These are phyloP conservation scores for Sinonovacula constricta DNA, from an alignment of 1,140 invertebrate species.

Conservation along the genomic window DNA sequence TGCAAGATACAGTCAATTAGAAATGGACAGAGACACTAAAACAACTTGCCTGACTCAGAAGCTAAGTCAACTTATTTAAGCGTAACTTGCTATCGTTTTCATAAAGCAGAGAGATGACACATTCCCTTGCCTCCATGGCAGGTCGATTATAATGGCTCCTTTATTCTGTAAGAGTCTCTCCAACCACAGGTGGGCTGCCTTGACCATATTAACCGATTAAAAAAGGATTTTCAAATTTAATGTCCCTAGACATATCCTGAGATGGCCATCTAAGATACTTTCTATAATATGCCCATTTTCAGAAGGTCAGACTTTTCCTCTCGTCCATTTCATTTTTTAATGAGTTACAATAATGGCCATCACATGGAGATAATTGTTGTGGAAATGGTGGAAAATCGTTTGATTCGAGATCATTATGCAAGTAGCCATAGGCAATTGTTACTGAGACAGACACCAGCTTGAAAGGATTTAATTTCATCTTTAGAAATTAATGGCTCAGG, in stretches of 20 bases:
- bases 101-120: no score
- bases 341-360: conserved; percentile 35
- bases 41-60: no score
- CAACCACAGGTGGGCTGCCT: neutral
- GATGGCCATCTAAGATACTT: conserved; percentile 50
- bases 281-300: conserved; percentile 48
- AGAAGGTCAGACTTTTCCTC: conserved; percentile 12
- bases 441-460: neutral
- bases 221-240: conserved; percentile 46
- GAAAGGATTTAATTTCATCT: conserved; percentile 54
- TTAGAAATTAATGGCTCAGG: conserved; percentile 49
- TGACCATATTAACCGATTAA: conserved; percentile 18
- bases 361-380: conserved; percentile 43
- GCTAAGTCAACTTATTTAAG: no score
- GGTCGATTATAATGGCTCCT: no score
- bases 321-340: conserved; percentile 48
- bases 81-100: no score
- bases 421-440: conserved; percentile 34
- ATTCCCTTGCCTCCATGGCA: no score
- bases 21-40: no score
- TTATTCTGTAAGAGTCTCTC: no score
- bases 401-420: conserved; percentile 52
- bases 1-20: no score
- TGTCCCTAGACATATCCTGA: conserved; percentile 47
- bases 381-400: conserved; percentile 47